These are phyloP conservation scores for roundworm (Caenorhabditis elegans) DNA, from an alignment of 1,140 invertebrate species.

Conservation along the genomic window DNA sequence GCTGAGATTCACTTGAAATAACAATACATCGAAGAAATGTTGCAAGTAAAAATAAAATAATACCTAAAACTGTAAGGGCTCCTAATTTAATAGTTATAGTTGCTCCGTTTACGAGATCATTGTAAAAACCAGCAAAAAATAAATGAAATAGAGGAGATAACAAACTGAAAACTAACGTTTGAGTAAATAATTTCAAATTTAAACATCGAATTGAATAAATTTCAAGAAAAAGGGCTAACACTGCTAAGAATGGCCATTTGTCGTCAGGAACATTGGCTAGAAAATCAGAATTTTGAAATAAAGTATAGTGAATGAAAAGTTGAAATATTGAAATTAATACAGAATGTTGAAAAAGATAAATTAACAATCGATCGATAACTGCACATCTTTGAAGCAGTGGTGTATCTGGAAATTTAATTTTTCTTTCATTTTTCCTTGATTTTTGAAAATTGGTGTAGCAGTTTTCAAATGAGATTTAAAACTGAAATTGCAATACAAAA, in stretches of 20 bases:
- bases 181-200: not conserved
- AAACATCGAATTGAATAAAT: conserved; percentile 15
- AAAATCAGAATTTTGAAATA: conserved; percentile 3
- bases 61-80: not conserved
- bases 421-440: not conserved
- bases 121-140: conserved; percentile 16
- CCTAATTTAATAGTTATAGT: not conserved
- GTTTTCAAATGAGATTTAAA: no score
- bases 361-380: conserved; percentile 5
- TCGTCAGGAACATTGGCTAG: not conserved
- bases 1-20: not conserved
- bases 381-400: conserved; percentile 7
- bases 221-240: not conserved
- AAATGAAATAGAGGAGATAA: not conserved
- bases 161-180: not conserved
- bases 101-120: not conserved
- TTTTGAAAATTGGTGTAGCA: no score
- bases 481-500: no score
- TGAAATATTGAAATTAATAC: not conserved
- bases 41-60: not conserved
- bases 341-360: not conserved
- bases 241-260: not conserved
- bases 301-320: conserved; percentile 13
- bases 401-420: not conserved
- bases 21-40: not conserved